Base-by-base conservation (phyloP, 2,797 vertebrate genomes). In the Babyrousa celebensis region DNA sequence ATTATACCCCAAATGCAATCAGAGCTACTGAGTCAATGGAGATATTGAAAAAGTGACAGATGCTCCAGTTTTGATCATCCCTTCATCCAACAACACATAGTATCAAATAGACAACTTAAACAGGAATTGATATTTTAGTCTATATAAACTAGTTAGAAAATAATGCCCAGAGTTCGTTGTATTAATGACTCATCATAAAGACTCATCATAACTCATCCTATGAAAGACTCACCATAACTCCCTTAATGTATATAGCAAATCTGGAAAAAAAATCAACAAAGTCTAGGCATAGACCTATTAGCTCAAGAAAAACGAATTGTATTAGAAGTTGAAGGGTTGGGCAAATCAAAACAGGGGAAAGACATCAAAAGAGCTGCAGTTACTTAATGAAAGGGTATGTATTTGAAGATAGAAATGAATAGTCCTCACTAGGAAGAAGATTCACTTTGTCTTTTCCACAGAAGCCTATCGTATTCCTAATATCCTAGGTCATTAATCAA, bases 231-330 rank as follows among this genome's bases (percentile, higher is more conserved):
- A 70, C 15, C 52, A 58, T 80, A 58, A 65, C 29, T 63, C 52
- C 25, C 27, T 68, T 62, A 32, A 77, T 56, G 7, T 71, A 20
- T 40, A 12, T 43, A 58, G n/a, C 20, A 62, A 89, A 78, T 60
- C 65, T 91, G 6, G 27, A 84, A 88, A 84, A 6, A 20, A 71
- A 1, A 52, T 29, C 1, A 94, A 82, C 27, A 52, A 56, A 70
- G 56, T 84, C 14, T 54, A 91, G 23, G 62, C 0, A 10, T 52
- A 5, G 1, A 23, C 32, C 74, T 80, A 48, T 54, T 68, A 92
- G 43, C 18, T 70, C 20, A 86, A 40, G 60, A 54, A 75, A 82
- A 89, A 74, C 74, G 43, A 91, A 10, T 75, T 94, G 48, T n/a
- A 74, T 94, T 77, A 74, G 7, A 36, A 89, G 68, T 56, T 72